phyloP scores from a whole-genome alignment of 1,140 invertebrate species.

The Drosophila miranda region DNA sequence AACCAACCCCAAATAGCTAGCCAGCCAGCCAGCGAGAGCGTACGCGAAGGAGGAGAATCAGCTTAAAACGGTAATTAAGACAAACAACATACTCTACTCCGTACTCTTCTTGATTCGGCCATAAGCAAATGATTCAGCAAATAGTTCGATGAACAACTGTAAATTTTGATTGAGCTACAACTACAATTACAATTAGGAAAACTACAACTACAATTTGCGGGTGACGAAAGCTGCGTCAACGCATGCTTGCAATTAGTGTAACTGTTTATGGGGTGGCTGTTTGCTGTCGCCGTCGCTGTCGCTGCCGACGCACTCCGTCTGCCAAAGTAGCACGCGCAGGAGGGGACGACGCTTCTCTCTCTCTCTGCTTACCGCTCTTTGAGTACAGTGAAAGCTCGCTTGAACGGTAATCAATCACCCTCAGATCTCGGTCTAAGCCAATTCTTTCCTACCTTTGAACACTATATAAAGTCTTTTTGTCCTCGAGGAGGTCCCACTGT shows the following conservation, averaged over 20 bases:
- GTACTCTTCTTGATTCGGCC: slow-evolving; percentile 58
- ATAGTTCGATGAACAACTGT: slow-evolving; percentile 57
- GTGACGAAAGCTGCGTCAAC: slow-evolving; percentile 51
- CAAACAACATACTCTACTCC: slow-evolving; percentile 51
- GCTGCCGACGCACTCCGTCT: slow-evolving; percentile 19
- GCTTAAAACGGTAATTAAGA: slow-evolving; percentile 80
- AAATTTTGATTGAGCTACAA: slow-evolving; percentile 55
- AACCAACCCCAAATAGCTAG: slow-evolving; percentile 9
- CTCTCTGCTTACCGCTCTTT: slow-evolving; percentile 1
- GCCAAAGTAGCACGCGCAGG: slow-evolving; percentile 63
- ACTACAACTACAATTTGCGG: slow-evolving; percentile 21
- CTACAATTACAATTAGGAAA: slow-evolving; percentile 20
- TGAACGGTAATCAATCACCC: no score
- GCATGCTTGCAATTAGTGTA: slow-evolving; percentile 77
- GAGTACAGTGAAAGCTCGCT: slow-evolving; percentile 6
- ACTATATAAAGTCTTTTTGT: neutral
- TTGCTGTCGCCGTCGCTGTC: slow-evolving; percentile 6
- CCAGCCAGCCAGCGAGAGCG: neutral
- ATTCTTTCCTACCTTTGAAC: slow-evolving; percentile 6
- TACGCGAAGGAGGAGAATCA: slow-evolving; percentile 14
- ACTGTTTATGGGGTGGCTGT: slow-evolving; percentile 49
- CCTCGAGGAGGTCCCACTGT: no score
- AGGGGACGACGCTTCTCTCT: slow-evolving; percentile 3
- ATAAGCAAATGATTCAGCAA: slow-evolving; percentile 79
- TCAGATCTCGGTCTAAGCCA: no score